Evolutionary conservation across 2,113 vertebrate genomes (phyloP).

Genomic region (Dasyornis broadbenti): DNA sequence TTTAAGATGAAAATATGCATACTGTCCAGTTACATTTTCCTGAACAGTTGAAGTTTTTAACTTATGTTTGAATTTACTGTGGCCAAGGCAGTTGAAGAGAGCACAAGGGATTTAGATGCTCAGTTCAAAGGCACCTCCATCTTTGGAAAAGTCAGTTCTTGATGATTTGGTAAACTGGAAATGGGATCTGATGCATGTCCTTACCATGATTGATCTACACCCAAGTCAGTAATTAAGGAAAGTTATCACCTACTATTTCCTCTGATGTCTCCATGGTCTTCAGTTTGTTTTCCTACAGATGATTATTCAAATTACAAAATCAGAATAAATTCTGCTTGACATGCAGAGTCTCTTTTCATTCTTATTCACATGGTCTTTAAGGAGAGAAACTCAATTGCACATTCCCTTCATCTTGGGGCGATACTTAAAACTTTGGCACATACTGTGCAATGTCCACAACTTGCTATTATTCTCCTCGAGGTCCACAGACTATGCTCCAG

Average conservation of each 20-base stretch:
- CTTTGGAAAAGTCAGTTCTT: not conserved
- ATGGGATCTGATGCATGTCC: not conserved
- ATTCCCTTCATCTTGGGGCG: not conserved
- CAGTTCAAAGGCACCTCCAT: not conserved
- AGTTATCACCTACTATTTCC: not conserved
- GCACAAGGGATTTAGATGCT: not conserved
- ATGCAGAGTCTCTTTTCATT: not conserved
- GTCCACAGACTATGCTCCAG: not conserved
- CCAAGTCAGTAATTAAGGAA: not conserved
- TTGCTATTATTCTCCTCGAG: not conserved
- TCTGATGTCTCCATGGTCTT: not conserved
- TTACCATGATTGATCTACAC: not conserved
- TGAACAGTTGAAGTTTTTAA: not conserved
- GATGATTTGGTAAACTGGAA: not conserved
- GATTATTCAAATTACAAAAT: not conserved
- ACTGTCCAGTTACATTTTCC: not conserved
- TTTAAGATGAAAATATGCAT: not conserved
- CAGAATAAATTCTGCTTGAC: not conserved
- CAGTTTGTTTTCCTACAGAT: not conserved
- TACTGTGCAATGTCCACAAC: not conserved
- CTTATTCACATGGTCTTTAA: not conserved
- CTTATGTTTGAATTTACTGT: not conserved
- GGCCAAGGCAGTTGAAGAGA: not conserved
- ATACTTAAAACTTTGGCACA: not conserved
- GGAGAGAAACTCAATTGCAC: not conserved